A percentile compares a stretch with the other conserved stretches of the same genome.
phyloP scores from a whole-genome alignment of 2,888 invertebrate species.

The Dascillus cervinus region DNA sequence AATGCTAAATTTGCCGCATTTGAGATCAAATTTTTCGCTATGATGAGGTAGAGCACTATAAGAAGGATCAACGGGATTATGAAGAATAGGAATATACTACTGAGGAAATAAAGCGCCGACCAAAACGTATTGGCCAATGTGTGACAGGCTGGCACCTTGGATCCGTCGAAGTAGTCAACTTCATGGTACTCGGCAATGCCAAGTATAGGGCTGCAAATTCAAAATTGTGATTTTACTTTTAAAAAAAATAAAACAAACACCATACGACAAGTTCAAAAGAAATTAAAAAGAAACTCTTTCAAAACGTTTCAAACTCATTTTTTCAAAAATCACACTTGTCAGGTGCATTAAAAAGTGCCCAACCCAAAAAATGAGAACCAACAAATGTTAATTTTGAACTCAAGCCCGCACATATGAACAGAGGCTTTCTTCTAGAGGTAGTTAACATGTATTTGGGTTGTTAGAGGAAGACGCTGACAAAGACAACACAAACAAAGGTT shows the following conservation, averaged over 20 bases:
- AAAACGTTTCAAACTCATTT: no score
- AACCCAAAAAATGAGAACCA: no score
- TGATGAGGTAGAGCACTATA: slow-evolving; percentile 72
- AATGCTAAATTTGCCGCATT: slow-evolving; percentile 58
- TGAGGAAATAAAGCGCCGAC: slow-evolving; percentile 71
- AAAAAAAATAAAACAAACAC: slow-evolving; percentile 10
- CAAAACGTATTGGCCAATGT: slow-evolving; percentile 70
- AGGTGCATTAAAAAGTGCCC: no score
- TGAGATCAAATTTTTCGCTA: slow-evolving; percentile 74
- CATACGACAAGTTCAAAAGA: slow-evolving; percentile 14
- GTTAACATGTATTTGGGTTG: slow-evolving; percentile 5
- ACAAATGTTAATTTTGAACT: no score
- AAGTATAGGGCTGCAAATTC: slow-evolving; percentile 68
- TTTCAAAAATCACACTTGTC: no score
- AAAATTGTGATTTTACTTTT: slow-evolving; percentile 23
- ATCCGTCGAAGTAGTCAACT: slow-evolving; percentile 62
- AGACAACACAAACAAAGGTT: slow-evolving; percentile 15
- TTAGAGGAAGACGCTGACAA: slow-evolving; percentile 11
- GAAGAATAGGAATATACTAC: slow-evolving; percentile 73
- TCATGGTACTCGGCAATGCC: slow-evolving; percentile 66
- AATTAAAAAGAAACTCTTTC: slow-evolving; percentile 6
- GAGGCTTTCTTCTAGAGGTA: slow-evolving; percentile 11
- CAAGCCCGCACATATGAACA: no score
- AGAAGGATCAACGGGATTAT: slow-evolving; percentile 72
- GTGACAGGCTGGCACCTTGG: slow-evolving; percentile 65